Evolutionary conservation across 2,888 invertebrate species (phyloP), one percentile per base, ranked within the genome.

Genomic region (Perithous albicinctus): DNA sequence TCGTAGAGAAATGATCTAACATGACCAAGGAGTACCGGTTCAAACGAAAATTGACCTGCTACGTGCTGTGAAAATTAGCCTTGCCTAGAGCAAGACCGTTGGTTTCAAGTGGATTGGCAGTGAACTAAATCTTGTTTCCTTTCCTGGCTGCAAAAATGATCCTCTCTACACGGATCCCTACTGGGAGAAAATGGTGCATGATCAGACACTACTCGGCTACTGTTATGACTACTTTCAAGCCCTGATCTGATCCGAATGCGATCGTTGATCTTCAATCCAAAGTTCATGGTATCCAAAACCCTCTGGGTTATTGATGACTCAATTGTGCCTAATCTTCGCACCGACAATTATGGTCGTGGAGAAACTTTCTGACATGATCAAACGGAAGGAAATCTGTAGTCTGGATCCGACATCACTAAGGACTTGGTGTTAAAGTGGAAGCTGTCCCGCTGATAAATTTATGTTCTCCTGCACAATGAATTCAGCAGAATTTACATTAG

Each of bases 301-400:
- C 97, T 3, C 93, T 6, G 35, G 6, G 10, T 35, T 10, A 35
- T 35, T 10, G 35, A 35, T 35, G 35, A 10, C 35, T n/a, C 6
- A 10, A 41, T 41, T 4, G n/a, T 41, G 41, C n/a, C n/a, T n/a
- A n/a, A n/a, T n/a, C n/a, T n/a, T n/a, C 88, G 97, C 97, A 0
- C 97, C 97, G 0, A 95, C 95, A 0, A 97, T 98, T 35, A 98
- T 98, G 98, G 96, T 98, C 61, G 98, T 96, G 0, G 98, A 98
- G 90, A 98, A 98, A 91, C 97, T 96, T 0, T 95, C 97, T 8
- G 97, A 98, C 89, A 94, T 98, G 95, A 96, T 98, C 64, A 97
- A 97, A 1, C 15, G 1, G 15, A 15, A 15, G n/a, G 2, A 41
- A 10, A 41, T 12, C n/a, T n/a, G 12, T n/a, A 41, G 10, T n/a